phyloP scores from a whole-genome alignment of 2,797 vertebrate species.

The Melanotaenia boesemani region DNA sequence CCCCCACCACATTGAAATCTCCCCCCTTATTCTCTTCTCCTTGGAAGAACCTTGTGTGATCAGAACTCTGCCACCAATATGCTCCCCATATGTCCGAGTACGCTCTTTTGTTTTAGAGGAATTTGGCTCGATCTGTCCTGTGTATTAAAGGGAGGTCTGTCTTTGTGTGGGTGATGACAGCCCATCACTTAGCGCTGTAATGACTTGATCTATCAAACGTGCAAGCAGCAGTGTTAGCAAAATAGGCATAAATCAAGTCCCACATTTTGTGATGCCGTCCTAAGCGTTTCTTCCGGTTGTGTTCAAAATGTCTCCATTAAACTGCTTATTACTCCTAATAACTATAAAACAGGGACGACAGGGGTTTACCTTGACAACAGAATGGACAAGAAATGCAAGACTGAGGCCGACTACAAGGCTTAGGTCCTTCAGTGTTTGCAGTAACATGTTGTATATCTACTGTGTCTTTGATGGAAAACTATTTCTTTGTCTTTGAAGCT shows the following conservation, averaged over 20 bases:
- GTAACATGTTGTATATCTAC: not conserved
- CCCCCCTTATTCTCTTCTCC: conserved; percentile 62
- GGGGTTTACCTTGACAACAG: not conserved
- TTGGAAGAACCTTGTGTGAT: conserved; percentile 65
- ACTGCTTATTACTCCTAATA: conserved; percentile 1
- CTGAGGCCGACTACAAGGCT: not conserved
- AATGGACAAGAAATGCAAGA: not conserved
- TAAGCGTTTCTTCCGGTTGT: not conserved
- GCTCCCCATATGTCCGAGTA: conserved; percentile 78
- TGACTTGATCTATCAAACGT: conserved; percentile 64
- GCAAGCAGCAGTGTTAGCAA: conserved; percentile 36
- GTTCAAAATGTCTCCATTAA: conserved; percentile 18
- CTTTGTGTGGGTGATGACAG: conserved; percentile 40
- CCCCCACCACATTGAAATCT: conserved; percentile 79
- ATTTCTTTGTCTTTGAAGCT: not conserved
- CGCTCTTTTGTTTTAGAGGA: conserved; percentile 46
- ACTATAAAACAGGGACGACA: not conserved
- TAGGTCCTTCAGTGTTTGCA: not conserved
- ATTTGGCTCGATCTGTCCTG: conserved; percentile 53
- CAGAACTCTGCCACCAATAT: conserved; percentile 75
- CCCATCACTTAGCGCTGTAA: conserved; percentile 33
- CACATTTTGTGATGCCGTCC: not conserved
- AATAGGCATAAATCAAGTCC: conserved; percentile 24
- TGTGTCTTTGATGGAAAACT: not conserved
- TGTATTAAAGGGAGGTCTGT: conserved; percentile 36